Conservation (phyloP, 2,888 invertebrate species). For the Orgyia antiqua region DNA sequence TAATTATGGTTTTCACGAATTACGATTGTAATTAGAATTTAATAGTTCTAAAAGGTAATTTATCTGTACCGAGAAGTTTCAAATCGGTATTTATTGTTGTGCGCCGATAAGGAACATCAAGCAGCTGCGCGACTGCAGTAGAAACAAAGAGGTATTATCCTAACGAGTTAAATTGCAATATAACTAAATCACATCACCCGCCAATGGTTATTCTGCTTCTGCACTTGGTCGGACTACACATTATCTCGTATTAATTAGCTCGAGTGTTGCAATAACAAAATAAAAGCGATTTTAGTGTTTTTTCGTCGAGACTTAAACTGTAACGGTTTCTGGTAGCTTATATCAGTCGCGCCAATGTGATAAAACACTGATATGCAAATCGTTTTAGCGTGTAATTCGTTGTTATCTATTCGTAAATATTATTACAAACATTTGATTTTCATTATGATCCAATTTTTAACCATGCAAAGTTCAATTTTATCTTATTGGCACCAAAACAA, state of each 20-base stretch:
- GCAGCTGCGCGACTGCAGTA: constrained; percentile 61
- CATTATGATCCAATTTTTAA: too few relatives aligned
- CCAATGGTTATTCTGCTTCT: constrained; percentile 38
- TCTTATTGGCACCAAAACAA: too few relatives aligned
- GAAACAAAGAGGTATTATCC: constrained; percentile 66
- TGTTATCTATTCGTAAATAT: constrained; percentile 9
- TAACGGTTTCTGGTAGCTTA: neutral
- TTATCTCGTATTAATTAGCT: constrained; percentile 56
- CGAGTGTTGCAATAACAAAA: constrained; percentile 41
- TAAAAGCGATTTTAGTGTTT: constrained; percentile 4
- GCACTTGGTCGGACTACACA: constrained; percentile 46
- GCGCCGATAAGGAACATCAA: constrained; percentile 57
- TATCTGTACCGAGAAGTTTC: constrained; percentile 56
- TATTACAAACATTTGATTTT: too few relatives aligned
- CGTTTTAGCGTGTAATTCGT: constrained; percentile 10
- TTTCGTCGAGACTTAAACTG: neutral
- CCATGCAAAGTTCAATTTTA: too few relatives aligned
- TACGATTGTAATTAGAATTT: constrained; percentile 12
- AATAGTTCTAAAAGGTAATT: constrained; percentile 31
- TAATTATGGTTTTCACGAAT: too few relatives aligned
- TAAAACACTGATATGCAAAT: constrained; percentile 13
- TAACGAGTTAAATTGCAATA: constrained; percentile 50
- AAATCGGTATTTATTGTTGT: constrained; percentile 63
- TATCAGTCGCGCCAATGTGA: constrained; percentile 7
- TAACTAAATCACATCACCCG: constrained; percentile 43